Conservation (phyloP, 2,113 vertebrate genomes). For the Xenopus laevis region DNA sequence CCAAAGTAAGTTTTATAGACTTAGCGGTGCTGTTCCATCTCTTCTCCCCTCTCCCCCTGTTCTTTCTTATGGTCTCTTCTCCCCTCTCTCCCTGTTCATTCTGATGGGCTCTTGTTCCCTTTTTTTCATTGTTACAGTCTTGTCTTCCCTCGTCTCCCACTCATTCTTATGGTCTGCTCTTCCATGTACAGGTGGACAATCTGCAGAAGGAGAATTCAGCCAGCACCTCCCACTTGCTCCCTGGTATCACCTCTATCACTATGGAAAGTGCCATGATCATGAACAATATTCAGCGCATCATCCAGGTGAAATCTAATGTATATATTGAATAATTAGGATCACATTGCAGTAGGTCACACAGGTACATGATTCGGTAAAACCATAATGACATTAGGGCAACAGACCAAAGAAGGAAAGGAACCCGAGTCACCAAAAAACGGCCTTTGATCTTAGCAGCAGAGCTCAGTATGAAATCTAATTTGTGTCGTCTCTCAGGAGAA, state of each 20-base stretch:
- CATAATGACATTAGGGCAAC: too few relatives aligned
- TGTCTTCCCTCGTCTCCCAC: not conserved
- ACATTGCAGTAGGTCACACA: too few relatives aligned
- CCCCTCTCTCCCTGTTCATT: not conserved
- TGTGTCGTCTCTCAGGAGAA: conserved; percentile 74
- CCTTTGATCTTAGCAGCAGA: too few relatives aligned
- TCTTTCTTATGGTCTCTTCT: not conserved
- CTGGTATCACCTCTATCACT: conserved; percentile 72
- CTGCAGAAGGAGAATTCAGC: conserved; percentile 71
- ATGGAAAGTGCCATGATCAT: conserved; percentile 95
- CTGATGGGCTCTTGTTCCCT: too few relatives aligned
- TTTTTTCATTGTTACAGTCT: not conserved
- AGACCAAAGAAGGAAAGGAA: too few relatives aligned
- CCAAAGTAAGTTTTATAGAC: conserved; percentile 68
- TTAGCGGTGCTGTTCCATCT: too few relatives aligned
- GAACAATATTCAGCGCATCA: conserved; percentile 89
- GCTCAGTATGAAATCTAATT: too few relatives aligned
- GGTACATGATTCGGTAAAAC: too few relatives aligned
- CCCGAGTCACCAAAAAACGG: too few relatives aligned
- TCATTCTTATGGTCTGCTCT: not conserved
- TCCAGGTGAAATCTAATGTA: conserved; percentile 73
- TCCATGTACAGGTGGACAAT: conserved; percentile 76
- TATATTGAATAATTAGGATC: too few relatives aligned
- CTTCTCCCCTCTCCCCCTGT: not conserved
- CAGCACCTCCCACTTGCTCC: conserved; percentile 62